Base-by-base conservation (phyloP, 2,888 invertebrate genomes). In the Rhodophaea formosa region DNA sequence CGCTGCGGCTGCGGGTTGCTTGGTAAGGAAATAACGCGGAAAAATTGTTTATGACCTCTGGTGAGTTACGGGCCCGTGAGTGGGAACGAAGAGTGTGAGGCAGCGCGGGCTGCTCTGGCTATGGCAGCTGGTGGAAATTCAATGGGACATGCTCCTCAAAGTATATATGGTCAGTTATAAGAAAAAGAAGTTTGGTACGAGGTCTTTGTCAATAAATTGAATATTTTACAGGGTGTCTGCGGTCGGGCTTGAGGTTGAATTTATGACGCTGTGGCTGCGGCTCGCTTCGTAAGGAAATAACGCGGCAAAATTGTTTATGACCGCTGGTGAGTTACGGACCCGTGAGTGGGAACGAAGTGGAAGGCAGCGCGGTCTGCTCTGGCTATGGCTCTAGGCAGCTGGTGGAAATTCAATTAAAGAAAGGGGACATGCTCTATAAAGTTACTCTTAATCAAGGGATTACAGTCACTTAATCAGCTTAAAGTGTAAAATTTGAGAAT, bases 161-260 rank as follows among this genome's bases (percentile, higher is more conserved):
- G n/a, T n/a, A n/a, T n/a, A n/a, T n/a, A 46, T 17, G 32, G 12
- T 30, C 12, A 7, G 35, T 35, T 51, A 16, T 7, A 16, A 47
- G 47, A 30, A 29, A 67, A 62, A 63, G 58, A 59, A 62, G 61
- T 71, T 17, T 64, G 67, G 68, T 70, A 69, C 69, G 67, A 66
- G 60, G 61, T 68, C 62, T 70, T 64, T 69, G 70, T 73, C 74
- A 68, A 79, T 79, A 78, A 79, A 77, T 78, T 77, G 67, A 71
- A 78, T 75, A 79, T 77, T 79, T 81, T 78, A 81, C 71, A 67
- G 64, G 65, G 72, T 79, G 75, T 76, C 71, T 71, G 71, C 64
- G 65, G 65, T 63, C 51, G 51, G 68, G 65, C 65, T 62, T 61
- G 63, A 67, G 66, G 61, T 61, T 52, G 56, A 75, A 76, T 82